Evolutionary conservation across 2,888 invertebrate species (phyloP).

Genomic region (Drosophila mimetica): DNA sequence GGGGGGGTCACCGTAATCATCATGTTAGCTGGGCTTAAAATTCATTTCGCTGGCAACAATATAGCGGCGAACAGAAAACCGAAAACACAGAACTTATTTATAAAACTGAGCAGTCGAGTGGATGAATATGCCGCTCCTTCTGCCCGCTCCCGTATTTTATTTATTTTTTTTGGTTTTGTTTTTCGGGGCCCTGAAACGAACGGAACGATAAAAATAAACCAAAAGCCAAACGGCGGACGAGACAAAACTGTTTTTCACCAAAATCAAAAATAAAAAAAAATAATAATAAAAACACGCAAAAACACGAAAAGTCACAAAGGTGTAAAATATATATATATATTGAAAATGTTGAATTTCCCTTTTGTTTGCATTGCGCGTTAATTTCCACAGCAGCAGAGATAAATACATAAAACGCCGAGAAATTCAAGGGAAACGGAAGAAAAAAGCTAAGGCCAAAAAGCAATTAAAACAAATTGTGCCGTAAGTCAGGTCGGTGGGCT

Average conservation of each 20-base stretch:
- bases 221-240: slow-evolving; percentile 37
- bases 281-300: background rate
- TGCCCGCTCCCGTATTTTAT: slow-evolving; percentile 28
- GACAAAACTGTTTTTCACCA: slow-evolving; percentile 30
- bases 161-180: slow-evolving; percentile 1
- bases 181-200: slow-evolving; percentile 30
- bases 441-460: slow-evolving; percentile 60
- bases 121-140: slow-evolving; percentile 50
- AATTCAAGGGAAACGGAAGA: slow-evolving; percentile 14
- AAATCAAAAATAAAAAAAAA: slow-evolving; percentile 1
- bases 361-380: slow-evolving; percentile 42
- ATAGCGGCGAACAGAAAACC: slow-evolving; percentile 44
- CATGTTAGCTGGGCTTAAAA: slow-evolving; percentile 57
- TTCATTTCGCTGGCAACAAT: slow-evolving; percentile 59
- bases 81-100: slow-evolving; percentile 61
- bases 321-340: slow-evolving; percentile 54
- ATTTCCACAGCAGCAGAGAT: slow-evolving; percentile 42
- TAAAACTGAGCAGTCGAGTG: slow-evolving; percentile 74
- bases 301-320: slow-evolving; percentile 31
- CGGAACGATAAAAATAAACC: slow-evolving; percentile 41
- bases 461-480: slow-evolving; percentile 76
- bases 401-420: slow-evolving; percentile 27
- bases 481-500: slow-evolving; percentile 74
- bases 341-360: slow-evolving; percentile 12
- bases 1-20: slow-evolving; percentile 15